Evolutionary conservation across 2,888 invertebrate species (phyloP).

Genomic region (Leucophenga maculata): DNA sequence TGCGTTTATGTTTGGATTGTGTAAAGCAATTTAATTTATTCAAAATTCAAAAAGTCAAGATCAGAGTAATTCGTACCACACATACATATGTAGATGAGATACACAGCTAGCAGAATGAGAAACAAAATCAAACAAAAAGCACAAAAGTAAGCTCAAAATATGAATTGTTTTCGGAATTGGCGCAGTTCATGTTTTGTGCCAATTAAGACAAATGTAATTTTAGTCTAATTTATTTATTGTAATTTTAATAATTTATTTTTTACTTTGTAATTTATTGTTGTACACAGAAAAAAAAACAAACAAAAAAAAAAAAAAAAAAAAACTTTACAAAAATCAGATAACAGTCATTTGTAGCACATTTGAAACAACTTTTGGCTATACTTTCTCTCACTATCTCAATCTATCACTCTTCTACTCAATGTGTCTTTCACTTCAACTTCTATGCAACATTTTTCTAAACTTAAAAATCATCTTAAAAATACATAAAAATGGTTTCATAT

Average conservation of each 20-base stretch:
- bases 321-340: too few species aligned
- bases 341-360: conserved; percentile 35
- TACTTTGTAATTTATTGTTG: conserved; percentile 55
- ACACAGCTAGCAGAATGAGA: conserved; percentile 15
- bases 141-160: conserved; percentile 28
- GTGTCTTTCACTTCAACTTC: conserved; percentile 22
- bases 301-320: conserved; percentile 12
- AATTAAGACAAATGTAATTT: conserved; percentile 32
- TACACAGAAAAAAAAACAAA: conserved; percentile 33
- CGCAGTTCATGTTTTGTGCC: conserved; percentile 45
- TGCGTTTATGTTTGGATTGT: too few species aligned
- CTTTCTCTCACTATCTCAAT: conserved; percentile 45
- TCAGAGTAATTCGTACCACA: too few species aligned
- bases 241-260: conserved; percentile 52
- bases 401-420: conserved; percentile 37
- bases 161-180: conserved; percentile 43
- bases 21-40: too few species aligned
- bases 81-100: neutral
- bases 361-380: conserved; percentile 41
- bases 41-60: too few species aligned
- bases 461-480: neutral
- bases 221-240: conserved; percentile 64
- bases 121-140: conserved; percentile 17
- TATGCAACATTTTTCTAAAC: conserved; percentile 23
- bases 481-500: neutral